A percentile compares a stretch with the other conserved stretches of the same genome.
phyloP scores from a whole-genome alignment of 2,888 invertebrate species.

The Aplocera efformata region DNA sequence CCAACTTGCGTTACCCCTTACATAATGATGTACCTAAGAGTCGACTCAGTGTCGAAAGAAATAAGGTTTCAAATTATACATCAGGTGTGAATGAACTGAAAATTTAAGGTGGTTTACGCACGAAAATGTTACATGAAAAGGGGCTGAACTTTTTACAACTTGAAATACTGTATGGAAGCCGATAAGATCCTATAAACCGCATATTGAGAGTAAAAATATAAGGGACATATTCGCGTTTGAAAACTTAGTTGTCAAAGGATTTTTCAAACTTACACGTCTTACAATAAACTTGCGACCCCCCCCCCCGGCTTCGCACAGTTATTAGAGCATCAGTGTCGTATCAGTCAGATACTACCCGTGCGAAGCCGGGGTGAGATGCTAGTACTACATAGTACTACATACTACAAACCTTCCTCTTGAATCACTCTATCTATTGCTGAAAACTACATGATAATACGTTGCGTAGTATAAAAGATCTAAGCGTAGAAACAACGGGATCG shows the following conservation, averaged over 20 bases:
- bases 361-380: too few species aligned
- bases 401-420: too few species aligned
- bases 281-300: too few species aligned
- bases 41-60: constrained; percentile 21
- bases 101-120: constrained; percentile 36
- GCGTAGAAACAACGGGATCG: too few species aligned
- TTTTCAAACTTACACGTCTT: too few species aligned
- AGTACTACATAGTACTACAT: too few species aligned
- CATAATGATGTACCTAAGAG: constrained; percentile 19
- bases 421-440: too few species aligned
- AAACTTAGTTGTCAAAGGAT: constrained; percentile 21
- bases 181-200: constrained; percentile 63
- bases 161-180: constrained; percentile 62
- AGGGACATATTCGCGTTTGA: constrained; percentile 37
- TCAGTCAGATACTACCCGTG: too few species aligned
- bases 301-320: too few species aligned
- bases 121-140: constrained; percentile 60
- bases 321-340: too few species aligned
- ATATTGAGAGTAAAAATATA: constrained; percentile 50
- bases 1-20: constrained; percentile 30
- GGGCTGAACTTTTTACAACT: constrained; percentile 72
- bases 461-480: too few species aligned
- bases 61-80: constrained; percentile 22
- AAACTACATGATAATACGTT: too few species aligned
- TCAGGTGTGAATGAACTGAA: constrained; percentile 16